Conservation (phyloP, 2,113 vertebrate genomes). For the Alectura lathami region DNA sequence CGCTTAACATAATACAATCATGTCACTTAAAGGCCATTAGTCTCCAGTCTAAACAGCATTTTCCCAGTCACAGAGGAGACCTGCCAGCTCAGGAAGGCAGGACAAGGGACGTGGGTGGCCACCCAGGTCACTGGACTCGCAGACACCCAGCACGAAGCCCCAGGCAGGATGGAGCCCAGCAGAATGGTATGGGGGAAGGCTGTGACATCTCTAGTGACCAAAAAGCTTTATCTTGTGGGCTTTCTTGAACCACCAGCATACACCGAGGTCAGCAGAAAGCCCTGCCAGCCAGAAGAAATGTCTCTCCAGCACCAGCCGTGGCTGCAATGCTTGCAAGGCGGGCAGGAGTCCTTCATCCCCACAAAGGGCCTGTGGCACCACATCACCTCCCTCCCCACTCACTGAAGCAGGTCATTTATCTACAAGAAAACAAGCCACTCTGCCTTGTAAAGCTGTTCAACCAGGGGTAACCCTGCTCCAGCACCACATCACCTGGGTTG, state of each 20-base stretch:
- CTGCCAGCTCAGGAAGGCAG: background rate
- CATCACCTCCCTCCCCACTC: background rate
- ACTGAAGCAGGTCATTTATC: background rate
- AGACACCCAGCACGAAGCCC: background rate
- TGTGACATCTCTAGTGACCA: background rate
- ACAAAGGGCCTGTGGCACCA: background rate
- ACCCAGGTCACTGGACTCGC: background rate
- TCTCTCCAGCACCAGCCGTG: background rate
- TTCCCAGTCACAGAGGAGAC: conserved; percentile 12
- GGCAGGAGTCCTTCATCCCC: background rate
- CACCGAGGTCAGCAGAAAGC: background rate
- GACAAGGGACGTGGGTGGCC: background rate
- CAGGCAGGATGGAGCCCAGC: background rate
- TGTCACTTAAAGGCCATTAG: conserved; percentile 65
- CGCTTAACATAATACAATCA: conserved; percentile 67
- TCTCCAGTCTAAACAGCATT: conserved; percentile 53
- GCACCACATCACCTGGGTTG: background rate
- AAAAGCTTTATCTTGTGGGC: background rate
- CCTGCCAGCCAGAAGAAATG: background rate
- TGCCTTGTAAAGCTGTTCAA: background rate
- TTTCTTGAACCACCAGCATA: background rate
- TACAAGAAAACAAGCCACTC: background rate
- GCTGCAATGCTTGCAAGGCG: background rate
- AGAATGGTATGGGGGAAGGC: background rate
- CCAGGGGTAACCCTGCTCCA: background rate